Evolutionary conservation across 2,797 vertebrate species (phyloP).

Genomic region (Coreius guichenoti): DNA sequence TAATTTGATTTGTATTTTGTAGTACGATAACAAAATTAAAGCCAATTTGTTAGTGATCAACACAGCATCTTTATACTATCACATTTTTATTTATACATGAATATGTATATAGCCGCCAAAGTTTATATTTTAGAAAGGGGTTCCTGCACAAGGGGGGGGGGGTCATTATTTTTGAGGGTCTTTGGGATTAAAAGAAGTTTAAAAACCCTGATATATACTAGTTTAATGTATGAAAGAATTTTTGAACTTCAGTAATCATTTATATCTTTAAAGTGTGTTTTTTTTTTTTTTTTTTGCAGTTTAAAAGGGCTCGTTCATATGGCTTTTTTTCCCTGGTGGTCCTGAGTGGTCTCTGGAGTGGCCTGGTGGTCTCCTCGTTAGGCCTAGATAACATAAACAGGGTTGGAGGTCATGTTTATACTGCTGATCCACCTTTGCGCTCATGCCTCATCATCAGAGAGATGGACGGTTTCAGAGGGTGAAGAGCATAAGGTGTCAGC

Average conservation of each 20-base stretch:
- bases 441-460: conserved; percentile 46
- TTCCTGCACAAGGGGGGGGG: neutral
- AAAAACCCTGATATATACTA: neutral
- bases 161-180: neutral
- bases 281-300: neutral
- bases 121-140: neutral
- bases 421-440: conserved; percentile 26
- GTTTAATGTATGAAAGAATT: neutral
- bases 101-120: neutral
- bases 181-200: neutral
- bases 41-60: neutral
- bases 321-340: conserved; percentile 55
- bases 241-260: neutral
- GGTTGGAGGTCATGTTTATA: conserved; percentile 40
- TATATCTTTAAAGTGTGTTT: neutral
- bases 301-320: conserved; percentile 4
- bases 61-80: neutral
- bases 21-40: neutral
- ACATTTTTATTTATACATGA: neutral
- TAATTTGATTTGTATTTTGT: neutral
- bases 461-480: conserved; percentile 13
- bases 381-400: conserved; percentile 45
- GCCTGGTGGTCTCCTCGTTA: conserved; percentile 50
- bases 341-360: conserved; percentile 37
- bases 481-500: conserved; percentile 27